Base-by-base conservation (phyloP, 2,888 invertebrate species). In the Marronus borbonicus region DNA sequence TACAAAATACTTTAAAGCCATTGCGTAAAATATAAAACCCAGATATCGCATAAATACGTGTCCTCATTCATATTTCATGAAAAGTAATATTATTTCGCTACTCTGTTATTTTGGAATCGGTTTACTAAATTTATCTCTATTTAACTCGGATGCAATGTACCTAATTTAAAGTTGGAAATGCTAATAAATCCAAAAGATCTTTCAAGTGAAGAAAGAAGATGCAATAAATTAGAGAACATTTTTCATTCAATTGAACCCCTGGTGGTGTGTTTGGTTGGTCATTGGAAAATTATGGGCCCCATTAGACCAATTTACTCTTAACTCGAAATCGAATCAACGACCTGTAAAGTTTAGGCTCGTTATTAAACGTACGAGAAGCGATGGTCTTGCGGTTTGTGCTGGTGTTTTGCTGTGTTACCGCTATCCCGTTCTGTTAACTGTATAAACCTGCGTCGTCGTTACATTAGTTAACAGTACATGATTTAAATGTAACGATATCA, bases 291-390 rank as follows among this genome's bases (percentile, higher is more conserved):
- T 86, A 87, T 86, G 85, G 85, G 86, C 83, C 86, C 87, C 87
- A 87, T 87, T 87, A 87, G 87, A 84, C 84, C 87, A 86, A 87
- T 87, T 87, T 86, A 84, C 85, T 85, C 85, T 84, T 84, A 85
- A 84, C 86, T 83, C 83, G 82, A 84, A 85, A 85, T 85, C 86
- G 85, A 86, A 85, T 83, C 86, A 86, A 85, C 85, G 86, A 86
- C 85, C 86, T 86, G 86, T 85, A 84, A 86, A 85, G 83, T 82
- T 80, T 81, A 82, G 77, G 62, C 55, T 72, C 81, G 82, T 82
- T 81, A 84, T 83, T 84, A 81, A 85, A 82, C 85, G 81, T 82
- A 81, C 80, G 80, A 84, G 84, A 85, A 85, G 84, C 81, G 83
- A 83, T 82, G 84, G 83, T 78, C 82, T 39, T 83, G 84, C 81